Evolutionary conservation across 1,140 invertebrate species (phyloP), one percentile per base, ranked within the genome.

Genomic region (Drosophila suzukii): DNA sequence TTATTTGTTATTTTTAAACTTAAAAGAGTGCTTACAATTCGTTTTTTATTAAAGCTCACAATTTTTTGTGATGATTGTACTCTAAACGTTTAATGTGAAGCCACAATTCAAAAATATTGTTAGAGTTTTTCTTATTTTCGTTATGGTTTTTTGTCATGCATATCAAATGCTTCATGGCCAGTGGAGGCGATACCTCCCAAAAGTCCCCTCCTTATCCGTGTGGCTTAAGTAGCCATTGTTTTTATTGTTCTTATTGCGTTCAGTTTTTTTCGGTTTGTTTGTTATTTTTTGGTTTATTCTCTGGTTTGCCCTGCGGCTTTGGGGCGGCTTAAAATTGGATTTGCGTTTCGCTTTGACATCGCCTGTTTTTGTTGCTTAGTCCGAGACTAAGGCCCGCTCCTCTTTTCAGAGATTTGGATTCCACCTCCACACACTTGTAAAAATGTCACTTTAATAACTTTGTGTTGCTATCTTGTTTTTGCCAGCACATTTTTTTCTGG

Each of bases 361-460:
- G 63, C 71, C 47, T 56, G 58, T 78, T 81, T 47, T 56, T 74
- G 41, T 54, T 53, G 27, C 63, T 67, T 58, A 78, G 50, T 50
- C 74, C 15, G 41, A 62, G 36, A 27, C 27, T 27, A 27, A 27
- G 27, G 27, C 24, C 30, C 54, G 8, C n/a, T 12, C 4, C 12
- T 2, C 6, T 44, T 36, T 55, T 51, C 7, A 24, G 51, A 71
- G 49, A 38, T 49, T 70, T 56, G 34, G 7, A 34, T 47, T 55
- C 39, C 50, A 39, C 66, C 65, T 71, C 44, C 49, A 76, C 27
- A 67, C 73, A 76, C 55, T 77, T 88, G 81, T 73, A 86, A 86
- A 88, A 75, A 79, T 88, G 84, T 77, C 76, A 89, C 84, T 88
- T 86, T 86, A 86, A 88, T 86, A 86, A 88, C 83, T 86, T 86